A percentile compares a stretch with the other conserved stretches of the same genome.
phyloP scores from a whole-genome alignment of 2,797 vertebrate species.

The Neoniphon sammara region DNA sequence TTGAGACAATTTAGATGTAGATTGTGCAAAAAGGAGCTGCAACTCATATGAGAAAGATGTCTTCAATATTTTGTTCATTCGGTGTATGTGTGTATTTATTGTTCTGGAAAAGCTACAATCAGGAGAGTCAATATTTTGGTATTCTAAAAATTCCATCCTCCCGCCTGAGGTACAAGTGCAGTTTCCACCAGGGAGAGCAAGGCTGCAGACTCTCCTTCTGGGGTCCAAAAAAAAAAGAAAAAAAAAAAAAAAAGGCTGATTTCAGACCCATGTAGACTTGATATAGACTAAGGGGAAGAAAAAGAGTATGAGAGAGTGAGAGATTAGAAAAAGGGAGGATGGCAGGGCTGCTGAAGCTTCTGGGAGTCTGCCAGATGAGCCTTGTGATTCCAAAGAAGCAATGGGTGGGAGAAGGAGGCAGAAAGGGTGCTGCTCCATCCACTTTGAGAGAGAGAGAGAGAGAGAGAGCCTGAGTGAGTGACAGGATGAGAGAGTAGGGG shows the following conservation, averaged over 20 bases:
- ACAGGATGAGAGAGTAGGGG: conserved; percentile 56
- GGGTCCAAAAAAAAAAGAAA: background rate
- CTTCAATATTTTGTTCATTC: background rate
- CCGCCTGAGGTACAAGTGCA: too few species aligned
- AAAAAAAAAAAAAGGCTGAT: background rate
- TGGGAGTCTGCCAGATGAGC: conserved; percentile 55
- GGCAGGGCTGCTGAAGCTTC: conserved; percentile 16
- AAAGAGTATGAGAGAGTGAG: conserved; percentile 21
- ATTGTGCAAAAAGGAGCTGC: too few species aligned
- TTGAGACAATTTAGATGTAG: too few species aligned
- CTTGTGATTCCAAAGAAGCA: conserved; percentile 61
- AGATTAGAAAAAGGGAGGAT: conserved; percentile 40
- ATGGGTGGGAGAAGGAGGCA: conserved; percentile 54
- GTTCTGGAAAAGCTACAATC: background rate
- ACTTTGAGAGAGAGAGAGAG: conserved; percentile 19
- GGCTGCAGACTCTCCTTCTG: background rate
- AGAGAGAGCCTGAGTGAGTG: conserved; percentile 51
- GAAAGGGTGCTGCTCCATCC: conserved; percentile 31
- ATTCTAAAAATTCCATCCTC: too few species aligned
- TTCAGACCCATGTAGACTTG: conserved; percentile 7
- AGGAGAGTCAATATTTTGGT: too few species aligned
- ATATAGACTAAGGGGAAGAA: conserved; percentile 13
- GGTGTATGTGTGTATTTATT: background rate
- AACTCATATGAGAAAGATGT: background rate
- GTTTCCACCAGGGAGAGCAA: too few species aligned